A percentile compares a stretch with the other conserved stretches of the same genome.
These are phyloP conservation scores for Neodiprion lecontei DNA, from an alignment of 1,140 invertebrate species.

Conservation along the genomic window DNA sequence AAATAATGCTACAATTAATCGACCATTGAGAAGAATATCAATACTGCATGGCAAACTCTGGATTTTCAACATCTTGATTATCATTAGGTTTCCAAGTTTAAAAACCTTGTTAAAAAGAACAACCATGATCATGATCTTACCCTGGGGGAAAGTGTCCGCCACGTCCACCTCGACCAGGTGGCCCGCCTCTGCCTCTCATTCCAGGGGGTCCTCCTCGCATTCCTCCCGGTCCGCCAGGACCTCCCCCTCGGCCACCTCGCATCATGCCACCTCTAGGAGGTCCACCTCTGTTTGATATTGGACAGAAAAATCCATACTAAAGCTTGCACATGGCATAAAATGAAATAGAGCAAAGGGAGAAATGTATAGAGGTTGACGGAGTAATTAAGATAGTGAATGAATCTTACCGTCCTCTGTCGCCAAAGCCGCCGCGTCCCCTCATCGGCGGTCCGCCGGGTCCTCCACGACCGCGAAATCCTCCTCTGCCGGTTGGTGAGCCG, in stretches of 20 bases:
- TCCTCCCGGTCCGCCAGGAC: constrained; percentile 50
- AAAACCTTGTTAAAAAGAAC: constrained; percentile 12
- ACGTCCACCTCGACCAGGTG: constrained; percentile 50
- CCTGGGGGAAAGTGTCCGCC: constrained; percentile 56
- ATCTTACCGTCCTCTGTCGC: constrained; percentile 52
- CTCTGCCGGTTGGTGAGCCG: constrained; percentile 46
- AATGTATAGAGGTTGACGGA: constrained; percentile 6
- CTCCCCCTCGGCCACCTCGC: constrained; percentile 47
- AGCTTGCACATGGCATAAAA: not conserved
- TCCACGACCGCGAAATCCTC: constrained; percentile 50
- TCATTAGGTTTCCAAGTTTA: too few relatives aligned
- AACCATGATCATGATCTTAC: constrained; percentile 34
- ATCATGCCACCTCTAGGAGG: constrained; percentile 54
- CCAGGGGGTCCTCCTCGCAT: constrained; percentile 54
- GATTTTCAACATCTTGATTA: too few relatives aligned
- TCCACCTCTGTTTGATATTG: constrained; percentile 43
- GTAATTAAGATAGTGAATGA: not conserved
- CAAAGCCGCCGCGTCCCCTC: constrained; percentile 56
- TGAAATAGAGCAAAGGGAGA: not conserved
- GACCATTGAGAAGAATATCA: too few relatives aligned
- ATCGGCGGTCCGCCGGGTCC: constrained; percentile 49
- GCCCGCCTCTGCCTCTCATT: constrained; percentile 55
- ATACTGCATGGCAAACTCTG: too few relatives aligned
- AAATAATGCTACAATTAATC: too few relatives aligned
- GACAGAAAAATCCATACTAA: constrained; percentile 16